A percentile compares a stretch with the other conserved stretches of the same genome.
Conservation (phyloP, 2,888 invertebrate species). For the Megaustenia siamemsis region DNA sequence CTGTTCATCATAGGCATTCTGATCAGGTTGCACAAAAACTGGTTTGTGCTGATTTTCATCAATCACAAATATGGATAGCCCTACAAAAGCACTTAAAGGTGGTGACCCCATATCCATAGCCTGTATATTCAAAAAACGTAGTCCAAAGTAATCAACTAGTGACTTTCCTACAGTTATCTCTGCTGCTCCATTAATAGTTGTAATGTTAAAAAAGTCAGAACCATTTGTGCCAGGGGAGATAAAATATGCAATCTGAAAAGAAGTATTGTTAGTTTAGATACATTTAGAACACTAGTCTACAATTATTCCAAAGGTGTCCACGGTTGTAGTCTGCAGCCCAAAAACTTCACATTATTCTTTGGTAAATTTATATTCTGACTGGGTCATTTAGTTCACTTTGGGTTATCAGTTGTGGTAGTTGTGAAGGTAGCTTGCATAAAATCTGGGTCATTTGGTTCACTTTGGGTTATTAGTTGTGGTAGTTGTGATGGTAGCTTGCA, state of each 20-base stretch:
- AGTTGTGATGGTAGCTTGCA: too few species aligned
- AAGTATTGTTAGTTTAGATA: too few species aligned
- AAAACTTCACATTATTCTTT: too few species aligned
- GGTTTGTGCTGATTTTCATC: slow-evolving; percentile 96
- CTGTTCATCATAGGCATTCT: slow-evolving; percentile 22
- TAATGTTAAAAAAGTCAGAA: slow-evolving; percentile 33
- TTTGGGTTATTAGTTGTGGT: too few species aligned
- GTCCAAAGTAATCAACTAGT: slow-evolving; percentile 86
- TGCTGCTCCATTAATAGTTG: background rate
- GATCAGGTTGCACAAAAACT: slow-evolving; percentile 57
- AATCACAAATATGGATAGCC: slow-evolving; percentile 86
- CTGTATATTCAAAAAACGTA: slow-evolving; percentile 60
- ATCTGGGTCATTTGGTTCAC: too few species aligned
- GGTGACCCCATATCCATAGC: slow-evolving; percentile 65
- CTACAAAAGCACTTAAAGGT: slow-evolving; percentile 53
- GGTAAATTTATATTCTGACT: too few species aligned
- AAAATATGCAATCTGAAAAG: slow-evolving; percentile 32
- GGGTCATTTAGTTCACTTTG: too few species aligned
- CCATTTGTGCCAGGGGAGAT: slow-evolving; percentile 50
- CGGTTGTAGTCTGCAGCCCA: too few species aligned
- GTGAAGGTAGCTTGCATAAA: too few species aligned
- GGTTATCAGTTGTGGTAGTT: too few species aligned
- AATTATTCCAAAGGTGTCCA: too few species aligned
- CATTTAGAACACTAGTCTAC: too few species aligned
- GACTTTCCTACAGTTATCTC: slow-evolving; percentile 89